Percentiles rank a stretch among this genome's conserved stretches.
Conservation (phyloP, 2,797 vertebrate genomes). For the Megaceryle alcyon region DNA sequence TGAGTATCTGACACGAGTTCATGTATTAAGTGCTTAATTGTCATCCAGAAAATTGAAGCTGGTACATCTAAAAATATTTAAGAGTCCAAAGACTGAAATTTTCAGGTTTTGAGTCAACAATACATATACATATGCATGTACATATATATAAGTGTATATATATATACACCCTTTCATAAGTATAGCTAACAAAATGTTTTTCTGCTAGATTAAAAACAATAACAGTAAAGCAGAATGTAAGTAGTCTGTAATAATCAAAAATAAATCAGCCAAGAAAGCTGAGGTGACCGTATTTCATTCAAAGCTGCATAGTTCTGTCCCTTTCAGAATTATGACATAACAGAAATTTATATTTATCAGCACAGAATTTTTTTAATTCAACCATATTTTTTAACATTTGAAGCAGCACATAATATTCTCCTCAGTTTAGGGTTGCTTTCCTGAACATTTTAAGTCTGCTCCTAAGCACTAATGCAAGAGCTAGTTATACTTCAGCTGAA, state of each 20-base stretch:
- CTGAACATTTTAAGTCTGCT: slow-evolving; percentile 45
- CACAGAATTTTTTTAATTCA: background rate
- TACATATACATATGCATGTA: background rate
- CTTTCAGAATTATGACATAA: slow-evolving; percentile 22
- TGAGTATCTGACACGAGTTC: background rate
- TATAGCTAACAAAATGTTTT: background rate
- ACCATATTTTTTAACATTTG: slow-evolving; percentile 12
- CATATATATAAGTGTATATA: background rate
- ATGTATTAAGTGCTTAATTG: background rate
- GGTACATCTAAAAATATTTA: background rate
- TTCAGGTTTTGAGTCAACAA: background rate
- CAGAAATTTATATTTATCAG: slow-evolving; percentile 39
- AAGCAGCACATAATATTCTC: background rate
- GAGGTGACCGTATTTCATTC: slow-evolving; percentile 48
- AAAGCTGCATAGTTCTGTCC: slow-evolving; percentile 48
- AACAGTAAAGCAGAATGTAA: background rate
- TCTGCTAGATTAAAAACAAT: background rate
- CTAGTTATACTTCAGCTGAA: slow-evolving; percentile 68
- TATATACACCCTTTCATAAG: background rate
- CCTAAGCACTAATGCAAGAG: slow-evolving; percentile 67
- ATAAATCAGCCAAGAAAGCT: slow-evolving; percentile 31
- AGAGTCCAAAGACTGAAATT: background rate
- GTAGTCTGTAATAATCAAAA: slow-evolving; percentile 20
- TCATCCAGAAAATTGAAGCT: background rate
- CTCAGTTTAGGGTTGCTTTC: slow-evolving; percentile 24